Base-by-base conservation (phyloP, 1,140 invertebrate species). In the Hypsibius dujardini region DNA sequence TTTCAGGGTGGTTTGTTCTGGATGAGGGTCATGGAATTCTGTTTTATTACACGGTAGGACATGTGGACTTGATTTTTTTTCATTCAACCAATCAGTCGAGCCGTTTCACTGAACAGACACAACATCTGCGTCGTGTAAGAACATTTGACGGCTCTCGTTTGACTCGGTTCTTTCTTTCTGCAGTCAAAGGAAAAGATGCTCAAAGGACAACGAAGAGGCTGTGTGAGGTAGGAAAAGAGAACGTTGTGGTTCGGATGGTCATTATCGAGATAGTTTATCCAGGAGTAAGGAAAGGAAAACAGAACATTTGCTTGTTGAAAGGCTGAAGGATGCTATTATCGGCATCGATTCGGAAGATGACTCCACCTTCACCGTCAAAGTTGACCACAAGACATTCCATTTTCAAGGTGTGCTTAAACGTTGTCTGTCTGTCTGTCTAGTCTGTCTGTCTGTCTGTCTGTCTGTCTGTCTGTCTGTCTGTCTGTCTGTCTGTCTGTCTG, bases 171-270 rank as follows among this genome's bases (percentile, higher is more conserved):
- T 72, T 76, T 75, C 79, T 72, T 74, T 75, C 86, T 87, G 69
- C 83, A 95, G 91, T 95, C 92, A 47, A 93, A 95, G 80, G 95
- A 98, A 77, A 99, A 98, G 81, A 98, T 98, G 93, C 90, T 92
- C 79, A 85, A 92, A 74, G 94, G 95, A 2, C 90, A 94, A 46
- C 84, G 95, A 73, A 84, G 95, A 73, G 95, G 95, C 46, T 98
- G 95, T 82, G 94, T 99, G 1, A 73, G 82, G 71, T 74, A 81
- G 40, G 79, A 77, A 28, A 28, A 28, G 75, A 79, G 79, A 72
- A 73, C 73, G 28, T 71, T 71, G 1, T 60, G 28, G 50, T 60
- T 71, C 28, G 28, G 28, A 28, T 28, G 28, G 28, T 28, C 28
- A 28, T 28, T 28, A 28, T 28, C 28, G 28, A 28, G 28, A 28